These are phyloP conservation scores for Caenorhabditis sinica DNA, from an alignment of 2,888 invertebrate species.

Conservation along the genomic window DNA sequence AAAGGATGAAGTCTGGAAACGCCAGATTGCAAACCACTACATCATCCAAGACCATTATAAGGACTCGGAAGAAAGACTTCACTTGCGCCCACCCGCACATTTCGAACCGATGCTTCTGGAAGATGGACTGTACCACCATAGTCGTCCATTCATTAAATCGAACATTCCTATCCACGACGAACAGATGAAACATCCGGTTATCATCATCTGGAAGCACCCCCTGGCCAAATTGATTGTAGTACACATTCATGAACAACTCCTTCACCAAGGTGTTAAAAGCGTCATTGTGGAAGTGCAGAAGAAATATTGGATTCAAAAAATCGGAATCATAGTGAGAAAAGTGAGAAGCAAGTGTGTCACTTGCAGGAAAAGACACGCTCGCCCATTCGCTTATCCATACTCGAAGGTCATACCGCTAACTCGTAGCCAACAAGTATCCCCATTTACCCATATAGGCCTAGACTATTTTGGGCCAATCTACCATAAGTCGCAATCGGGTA, in stretches of 20 bases:
- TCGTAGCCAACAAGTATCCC: constrained; percentile 55
- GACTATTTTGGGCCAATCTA: constrained; percentile 41
- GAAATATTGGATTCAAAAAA: constrained; percentile 3
- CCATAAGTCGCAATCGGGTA: not conserved
- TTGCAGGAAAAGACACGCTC: not conserved
- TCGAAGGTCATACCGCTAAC: constrained; percentile 78
- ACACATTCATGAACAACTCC: not conserved
- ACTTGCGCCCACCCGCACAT: not conserved
- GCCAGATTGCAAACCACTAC: not conserved
- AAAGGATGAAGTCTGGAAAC: not conserved
- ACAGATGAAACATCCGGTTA: constrained; percentile 70
- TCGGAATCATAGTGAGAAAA: not conserved
- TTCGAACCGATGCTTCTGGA: not conserved
- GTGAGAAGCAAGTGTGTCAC: not conserved
- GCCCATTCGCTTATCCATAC: constrained; percentile 9
- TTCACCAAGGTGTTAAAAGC: not conserved
- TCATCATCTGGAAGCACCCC: constrained; percentile 76
- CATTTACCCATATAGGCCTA: constrained; percentile 14
- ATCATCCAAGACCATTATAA: constrained; percentile 13
- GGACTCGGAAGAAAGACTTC: not conserved
- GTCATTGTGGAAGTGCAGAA: not conserved
- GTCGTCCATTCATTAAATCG: not conserved
- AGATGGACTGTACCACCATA: constrained; percentile 1
- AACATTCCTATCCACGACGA: not conserved
- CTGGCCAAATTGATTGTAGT: not conserved